Evolutionary conservation across 2,888 invertebrate species (phyloP).

Genomic region (Zygogramma bicolorata): DNA sequence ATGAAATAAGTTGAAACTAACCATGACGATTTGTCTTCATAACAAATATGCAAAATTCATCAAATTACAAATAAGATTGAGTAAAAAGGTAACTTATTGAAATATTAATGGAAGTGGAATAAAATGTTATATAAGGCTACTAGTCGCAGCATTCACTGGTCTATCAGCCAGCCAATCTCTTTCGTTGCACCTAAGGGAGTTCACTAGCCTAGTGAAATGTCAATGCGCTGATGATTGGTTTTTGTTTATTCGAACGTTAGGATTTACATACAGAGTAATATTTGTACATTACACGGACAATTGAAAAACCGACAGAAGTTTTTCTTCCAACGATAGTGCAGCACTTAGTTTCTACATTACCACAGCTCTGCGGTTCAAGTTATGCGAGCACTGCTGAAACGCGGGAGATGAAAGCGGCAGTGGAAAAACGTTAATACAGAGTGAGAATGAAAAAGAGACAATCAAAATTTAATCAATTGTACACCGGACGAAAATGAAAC

Average conservation of each 20-base stretch:
- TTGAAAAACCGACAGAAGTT: neutral
- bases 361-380: neutral
- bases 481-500: too few species aligned
- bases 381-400: neutral
- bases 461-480: too few species aligned
- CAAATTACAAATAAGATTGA: too few species aligned
- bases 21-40: too few species aligned
- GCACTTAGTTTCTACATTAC: conserved; percentile 11
- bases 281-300: conserved; percentile 14
- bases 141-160: neutral
- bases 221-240: conserved; percentile 33
- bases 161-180: neutral
- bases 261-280: conserved; percentile 22
- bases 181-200: conserved; percentile 23
- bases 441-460: too few species aligned
- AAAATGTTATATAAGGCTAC: neutral
- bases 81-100: too few species aligned
- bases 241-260: conserved; percentile 26
- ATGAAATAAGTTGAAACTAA: too few species aligned
- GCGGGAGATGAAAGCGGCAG: neutral
- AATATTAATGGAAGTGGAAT: neutral
- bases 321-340: neutral
- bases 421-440: neutral
- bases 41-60: too few species aligned
- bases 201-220: conserved; percentile 32